Evolutionary conservation across 2,888 invertebrate genomes (phyloP), one percentile per base, ranked within the genome.

Genomic region (Ophion costatus): DNA sequence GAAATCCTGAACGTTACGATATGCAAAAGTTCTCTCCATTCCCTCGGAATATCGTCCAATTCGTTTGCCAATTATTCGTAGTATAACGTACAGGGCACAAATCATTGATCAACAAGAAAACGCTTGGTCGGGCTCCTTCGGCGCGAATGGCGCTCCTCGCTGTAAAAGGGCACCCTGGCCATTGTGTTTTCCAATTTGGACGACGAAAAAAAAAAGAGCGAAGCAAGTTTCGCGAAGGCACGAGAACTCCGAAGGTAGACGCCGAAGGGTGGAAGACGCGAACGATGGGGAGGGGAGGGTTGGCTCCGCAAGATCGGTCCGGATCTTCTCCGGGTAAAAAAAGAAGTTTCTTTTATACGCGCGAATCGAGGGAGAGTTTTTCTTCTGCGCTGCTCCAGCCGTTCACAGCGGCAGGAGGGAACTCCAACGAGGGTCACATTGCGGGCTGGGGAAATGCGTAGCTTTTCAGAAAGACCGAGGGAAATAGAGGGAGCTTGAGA

Each of bases 361-460:
- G 64, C n/a, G 24, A 45, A 63, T 73, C 61, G 59, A 45, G 51
- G 51, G 51, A 17, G 71, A 66, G 75, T 69, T 76, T 73, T 67
- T 80, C 82, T 80, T 82, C 82, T 76, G 84, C 76, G 73, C 79
- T 85, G 61, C 70, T 67, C 71, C 80, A 78, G 82, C 71, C 78
- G 81, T 75, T 77, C 42, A n/a, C 69, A 64, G 74, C 75, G 71
- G 79, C 38, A 74, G 22, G 70, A 63, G 61, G 45, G 59, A 75
- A 61, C 66, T 66, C 24, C 80, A 76, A 78, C 76, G 79, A 85
- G 73, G 51, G 79, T 76, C 71, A 77, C 66, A 71, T 56, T 83
- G 75, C 78, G 82, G 85, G 87, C 75, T 84, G 86, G 87, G 83
- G 33, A 90, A 90, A 89, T 89, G 88, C 89, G 89, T 88, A 87